phyloP scores from a whole-genome alignment of 2,797 vertebrate genomes.

The Setipinna tenuifilis region DNA sequence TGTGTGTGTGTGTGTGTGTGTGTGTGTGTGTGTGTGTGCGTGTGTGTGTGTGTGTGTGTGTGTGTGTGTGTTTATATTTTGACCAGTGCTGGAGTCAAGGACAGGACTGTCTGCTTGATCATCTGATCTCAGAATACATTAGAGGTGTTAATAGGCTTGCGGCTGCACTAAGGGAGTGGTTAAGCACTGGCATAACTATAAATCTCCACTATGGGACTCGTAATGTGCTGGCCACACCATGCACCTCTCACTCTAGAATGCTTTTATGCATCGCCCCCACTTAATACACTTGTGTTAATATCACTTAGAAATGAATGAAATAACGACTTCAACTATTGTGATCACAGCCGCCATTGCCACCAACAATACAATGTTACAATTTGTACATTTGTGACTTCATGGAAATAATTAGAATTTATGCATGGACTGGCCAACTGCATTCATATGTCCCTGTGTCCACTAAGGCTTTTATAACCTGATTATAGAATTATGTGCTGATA shows the following conservation, averaged over 20 bases:
- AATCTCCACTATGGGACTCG: background rate
- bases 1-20: too few relatives aligned
- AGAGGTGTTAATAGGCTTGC: background rate
- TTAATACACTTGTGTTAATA: background rate
- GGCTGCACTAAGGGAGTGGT: background rate
- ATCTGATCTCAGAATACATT: conserved; percentile 15
- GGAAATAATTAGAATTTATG: background rate
- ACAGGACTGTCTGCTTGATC: background rate
- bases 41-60: too few relatives aligned
- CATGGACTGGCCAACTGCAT: background rate
- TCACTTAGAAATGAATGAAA: background rate
- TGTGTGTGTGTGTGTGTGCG: too few relatives aligned
- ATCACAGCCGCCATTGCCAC: background rate
- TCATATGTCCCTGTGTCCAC: background rate
- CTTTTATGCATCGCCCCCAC: background rate
- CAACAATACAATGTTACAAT: background rate
- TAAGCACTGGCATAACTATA: background rate
- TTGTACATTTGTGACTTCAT: background rate
- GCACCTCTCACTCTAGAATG: background rate
- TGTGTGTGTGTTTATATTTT: background rate
- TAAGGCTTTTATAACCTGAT: background rate
- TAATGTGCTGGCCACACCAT: background rate
- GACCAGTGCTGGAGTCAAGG: background rate
- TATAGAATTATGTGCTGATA: background rate
- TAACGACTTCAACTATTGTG: background rate